Conservation (phyloP, 2,113 vertebrate genomes). For the Caretta caretta region DNA sequence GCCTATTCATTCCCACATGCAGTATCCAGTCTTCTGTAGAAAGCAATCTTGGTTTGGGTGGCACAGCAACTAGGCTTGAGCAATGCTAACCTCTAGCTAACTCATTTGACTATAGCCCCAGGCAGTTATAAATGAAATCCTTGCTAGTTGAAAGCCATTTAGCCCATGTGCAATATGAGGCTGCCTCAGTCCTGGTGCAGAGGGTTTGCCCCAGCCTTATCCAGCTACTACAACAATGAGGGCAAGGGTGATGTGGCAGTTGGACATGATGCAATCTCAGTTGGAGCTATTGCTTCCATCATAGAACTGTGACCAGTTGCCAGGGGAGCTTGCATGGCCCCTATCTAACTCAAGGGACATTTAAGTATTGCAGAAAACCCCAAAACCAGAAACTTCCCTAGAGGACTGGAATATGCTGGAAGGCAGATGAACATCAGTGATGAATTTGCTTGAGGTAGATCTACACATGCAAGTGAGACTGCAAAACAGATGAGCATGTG, state of each 20-base stretch:
- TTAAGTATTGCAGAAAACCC: background rate
- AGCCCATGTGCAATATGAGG: background rate
- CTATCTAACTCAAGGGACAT: too few species aligned
- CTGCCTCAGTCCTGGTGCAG: background rate
- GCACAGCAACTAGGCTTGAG: background rate
- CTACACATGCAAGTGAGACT: background rate
- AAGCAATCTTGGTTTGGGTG: background rate
- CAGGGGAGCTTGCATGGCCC: too few species aligned
- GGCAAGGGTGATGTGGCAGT: background rate
- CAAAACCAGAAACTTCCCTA: background rate
- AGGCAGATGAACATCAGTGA: background rate
- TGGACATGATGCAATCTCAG: background rate
- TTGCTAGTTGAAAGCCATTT: background rate
- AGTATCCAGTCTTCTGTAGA: background rate
- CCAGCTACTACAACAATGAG: background rate
- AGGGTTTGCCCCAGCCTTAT: background rate
- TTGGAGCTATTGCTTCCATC: background rate
- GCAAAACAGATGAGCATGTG: background rate
- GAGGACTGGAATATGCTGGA: background rate
- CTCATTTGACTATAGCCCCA: background rate
- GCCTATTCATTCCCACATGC: background rate
- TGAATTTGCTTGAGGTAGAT: background rate
- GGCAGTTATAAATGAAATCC: background rate
- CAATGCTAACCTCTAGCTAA: background rate
- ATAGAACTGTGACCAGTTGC: background rate